Conservation (phyloP, 2,888 invertebrate species). For the Netelia virgata region DNA sequence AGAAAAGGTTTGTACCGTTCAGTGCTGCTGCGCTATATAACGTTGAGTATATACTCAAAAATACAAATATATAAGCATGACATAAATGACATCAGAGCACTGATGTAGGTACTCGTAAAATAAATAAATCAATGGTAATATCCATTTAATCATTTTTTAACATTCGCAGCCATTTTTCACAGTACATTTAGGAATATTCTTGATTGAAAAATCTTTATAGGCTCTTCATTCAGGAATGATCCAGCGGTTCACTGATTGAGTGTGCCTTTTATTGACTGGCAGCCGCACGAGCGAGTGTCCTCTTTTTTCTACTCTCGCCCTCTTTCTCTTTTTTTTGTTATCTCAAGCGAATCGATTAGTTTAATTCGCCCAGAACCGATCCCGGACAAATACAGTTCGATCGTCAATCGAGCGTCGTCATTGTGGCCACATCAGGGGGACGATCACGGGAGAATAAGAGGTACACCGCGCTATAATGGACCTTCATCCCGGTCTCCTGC, state of each 20-base stretch:
- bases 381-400: slow-evolving; percentile 69
- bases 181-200: slow-evolving; percentile 42
- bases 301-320: slow-evolving; percentile 3
- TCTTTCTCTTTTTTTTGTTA: slow-evolving; percentile 4
- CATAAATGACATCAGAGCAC: slow-evolving; percentile 14
- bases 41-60: slow-evolving; percentile 47
- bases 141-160: slow-evolving; percentile 51
- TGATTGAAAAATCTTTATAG: slow-evolving; percentile 42
- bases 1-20: slow-evolving; percentile 62
- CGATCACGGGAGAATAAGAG: slow-evolving; percentile 41
- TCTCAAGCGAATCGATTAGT: slow-evolving; percentile 67
- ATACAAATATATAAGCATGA: slow-evolving; percentile 1
- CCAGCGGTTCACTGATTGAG: slow-evolving; percentile 46
- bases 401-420: slow-evolving; percentile 68
- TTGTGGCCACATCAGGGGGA: slow-evolving; percentile 64
- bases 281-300: slow-evolving; percentile 38
- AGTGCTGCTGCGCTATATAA: slow-evolving; percentile 44
- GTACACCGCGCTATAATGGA: slow-evolving; percentile 63
- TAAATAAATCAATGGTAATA: slow-evolving; percentile 41
- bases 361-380: slow-evolving; percentile 68
- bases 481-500: slow-evolving; percentile 69
- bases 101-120: slow-evolving; percentile 49
- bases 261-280: slow-evolving; percentile 41
- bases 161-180: slow-evolving; percentile 52
- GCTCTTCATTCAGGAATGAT: slow-evolving; percentile 54